Evolutionary conservation across 2,888 invertebrate species (phyloP).

Genomic region (Synergus laeviventris): DNA sequence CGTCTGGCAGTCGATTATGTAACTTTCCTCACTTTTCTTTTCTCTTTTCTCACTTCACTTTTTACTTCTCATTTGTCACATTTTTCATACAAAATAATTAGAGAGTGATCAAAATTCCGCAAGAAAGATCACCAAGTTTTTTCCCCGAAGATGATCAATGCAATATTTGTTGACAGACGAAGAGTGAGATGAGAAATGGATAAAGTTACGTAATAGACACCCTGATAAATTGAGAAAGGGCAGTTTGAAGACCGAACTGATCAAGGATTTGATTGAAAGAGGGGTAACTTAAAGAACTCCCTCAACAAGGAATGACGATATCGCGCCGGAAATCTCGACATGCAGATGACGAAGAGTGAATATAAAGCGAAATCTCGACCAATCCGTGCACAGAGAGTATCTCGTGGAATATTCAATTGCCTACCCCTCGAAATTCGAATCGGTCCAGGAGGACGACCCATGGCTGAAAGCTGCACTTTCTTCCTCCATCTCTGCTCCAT

Average conservation of each 20-base stretch:
- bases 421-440: slow-evolving; percentile 20
- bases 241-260: background rate
- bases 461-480: slow-evolving; percentile 30
- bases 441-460: background rate
- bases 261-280: background rate
- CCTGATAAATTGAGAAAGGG: background rate
- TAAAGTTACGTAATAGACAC: too few species aligned
- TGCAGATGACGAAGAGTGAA: slow-evolving; percentile 65
- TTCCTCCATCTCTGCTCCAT: slow-evolving; percentile 2
- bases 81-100: too few species aligned
- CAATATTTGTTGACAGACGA: too few species aligned
- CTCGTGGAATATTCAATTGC: slow-evolving; percentile 39
- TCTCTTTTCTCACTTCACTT: too few species aligned
- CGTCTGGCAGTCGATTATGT: too few species aligned
- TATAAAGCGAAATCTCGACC: slow-evolving; percentile 32
- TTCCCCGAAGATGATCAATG: too few species aligned
- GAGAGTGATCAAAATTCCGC: too few species aligned
- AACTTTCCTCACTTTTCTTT: too few species aligned
- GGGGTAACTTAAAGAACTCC: slow-evolving; percentile 15
- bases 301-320: slow-evolving; percentile 51
- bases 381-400: slow-evolving; percentile 13
- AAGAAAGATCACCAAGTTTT: too few species aligned
- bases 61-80: too few species aligned
- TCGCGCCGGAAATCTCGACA: slow-evolving; percentile 68
- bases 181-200: too few species aligned